Evolutionary conservation across 2,888 invertebrate species (phyloP).

Genomic region (Rotaria magnacalcarata): DNA sequence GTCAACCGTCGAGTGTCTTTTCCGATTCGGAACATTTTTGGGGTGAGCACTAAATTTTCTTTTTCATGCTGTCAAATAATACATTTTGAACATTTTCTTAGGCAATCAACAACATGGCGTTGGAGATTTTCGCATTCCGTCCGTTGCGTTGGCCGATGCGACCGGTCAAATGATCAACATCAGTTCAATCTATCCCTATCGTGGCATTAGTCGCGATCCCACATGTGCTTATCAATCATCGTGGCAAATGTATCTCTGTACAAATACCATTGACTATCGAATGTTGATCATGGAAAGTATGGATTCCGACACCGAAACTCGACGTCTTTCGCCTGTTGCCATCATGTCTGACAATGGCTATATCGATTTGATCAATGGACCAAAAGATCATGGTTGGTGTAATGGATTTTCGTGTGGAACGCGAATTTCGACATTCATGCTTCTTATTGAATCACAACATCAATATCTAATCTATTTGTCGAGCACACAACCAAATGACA

Average conservation of each 20-base stretch:
- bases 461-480: constrained; percentile 41
- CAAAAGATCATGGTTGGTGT: constrained; percentile 58
- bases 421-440: constrained; percentile 54
- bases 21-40: constrained; percentile 55
- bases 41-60: constrained; percentile 47
- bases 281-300: constrained; percentile 45
- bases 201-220: constrained; percentile 51
- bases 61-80: neutral
- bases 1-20: constrained; percentile 49
- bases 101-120: constrained; percentile 50
- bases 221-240: constrained; percentile 6
- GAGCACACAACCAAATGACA: constrained; percentile 42
- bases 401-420: constrained; percentile 56
- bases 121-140: constrained; percentile 56
- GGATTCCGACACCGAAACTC: constrained; percentile 39
- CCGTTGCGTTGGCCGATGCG: constrained; percentile 50
- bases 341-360: constrained; percentile 49
- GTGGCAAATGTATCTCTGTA: constrained; percentile 40
- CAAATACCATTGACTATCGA: neutral
- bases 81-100: neutral
- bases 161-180: constrained; percentile 42
- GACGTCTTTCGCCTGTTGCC: constrained; percentile 43
- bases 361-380: constrained; percentile 57
- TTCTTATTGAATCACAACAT: constrained; percentile 53
- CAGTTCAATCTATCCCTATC: constrained; percentile 32